These are phyloP conservation scores for Pteria penguin DNA, from an alignment of 2,888 invertebrate genomes.

Conservation along the genomic window DNA sequence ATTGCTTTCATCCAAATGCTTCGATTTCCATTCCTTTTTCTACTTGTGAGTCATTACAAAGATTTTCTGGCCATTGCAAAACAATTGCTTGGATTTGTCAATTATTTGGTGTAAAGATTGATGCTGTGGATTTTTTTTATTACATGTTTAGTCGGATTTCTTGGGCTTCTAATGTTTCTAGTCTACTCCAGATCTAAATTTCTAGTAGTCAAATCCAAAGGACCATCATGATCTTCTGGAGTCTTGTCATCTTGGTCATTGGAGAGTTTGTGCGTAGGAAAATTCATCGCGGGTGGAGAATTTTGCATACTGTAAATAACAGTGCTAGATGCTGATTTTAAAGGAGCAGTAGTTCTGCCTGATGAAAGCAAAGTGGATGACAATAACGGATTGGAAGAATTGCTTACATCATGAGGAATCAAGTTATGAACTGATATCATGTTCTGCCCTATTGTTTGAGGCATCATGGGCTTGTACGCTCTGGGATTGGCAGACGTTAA, in stretches of 20 bases:
- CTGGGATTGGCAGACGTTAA: too few relatives aligned
- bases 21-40: too few relatives aligned
- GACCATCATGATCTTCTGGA: conserved; percentile 56
- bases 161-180: too few relatives aligned
- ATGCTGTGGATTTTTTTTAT: too few relatives aligned
- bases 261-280: conserved; percentile 27
- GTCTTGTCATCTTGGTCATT: conserved; percentile 38
- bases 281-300: conserved; percentile 35
- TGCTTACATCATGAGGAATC: conserved; percentile 48
- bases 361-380: conserved; percentile 51
- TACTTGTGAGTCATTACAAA: too few relatives aligned
- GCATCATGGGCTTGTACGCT: background rate
- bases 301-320: conserved; percentile 36
- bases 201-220: conserved; percentile 63
- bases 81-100: too few relatives aligned
- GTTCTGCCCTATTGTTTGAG: conserved; percentile 24
- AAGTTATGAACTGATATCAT: conserved; percentile 27
- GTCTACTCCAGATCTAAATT: too few relatives aligned
- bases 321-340: conserved; percentile 49
- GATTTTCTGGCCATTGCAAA: too few relatives aligned
- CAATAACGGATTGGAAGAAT: conserved; percentile 58
- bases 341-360: conserved; percentile 36
- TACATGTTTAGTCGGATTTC: too few relatives aligned
- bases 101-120: too few relatives aligned
- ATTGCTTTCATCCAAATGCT: too few relatives aligned